A percentile compares a stretch with the other conserved stretches of the same genome.
Conservation (phyloP, 2,797 vertebrate species). For the Urocyon cinereoargenteus region DNA sequence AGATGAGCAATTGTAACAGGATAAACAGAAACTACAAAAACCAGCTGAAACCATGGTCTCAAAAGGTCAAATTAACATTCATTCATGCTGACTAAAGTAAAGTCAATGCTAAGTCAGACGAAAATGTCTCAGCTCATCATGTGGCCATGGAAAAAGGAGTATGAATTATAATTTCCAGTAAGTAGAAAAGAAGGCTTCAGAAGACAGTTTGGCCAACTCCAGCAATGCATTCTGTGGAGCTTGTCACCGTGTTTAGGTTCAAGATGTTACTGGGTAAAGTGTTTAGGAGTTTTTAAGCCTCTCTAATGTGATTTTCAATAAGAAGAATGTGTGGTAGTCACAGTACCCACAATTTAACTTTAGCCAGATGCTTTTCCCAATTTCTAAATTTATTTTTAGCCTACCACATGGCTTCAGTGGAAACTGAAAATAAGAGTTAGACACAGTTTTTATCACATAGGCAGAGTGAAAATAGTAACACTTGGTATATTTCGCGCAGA, state of each 20-base stretch:
- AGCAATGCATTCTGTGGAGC: background rate
- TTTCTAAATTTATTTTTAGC: slow-evolving; percentile 76
- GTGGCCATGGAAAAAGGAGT: background rate
- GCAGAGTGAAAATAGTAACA: slow-evolving; percentile 79
- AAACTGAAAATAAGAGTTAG: slow-evolving; percentile 74
- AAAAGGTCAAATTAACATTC: slow-evolving; percentile 38
- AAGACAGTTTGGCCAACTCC: background rate
- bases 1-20: slow-evolving; percentile 14
- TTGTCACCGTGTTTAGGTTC: background rate
- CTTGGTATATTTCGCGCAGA: slow-evolving; percentile 62
- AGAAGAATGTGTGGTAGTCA: slow-evolving; percentile 72
- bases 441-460: slow-evolving; percentile 75
- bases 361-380: slow-evolving; percentile 77
- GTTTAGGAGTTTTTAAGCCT: slow-evolving; percentile 35
- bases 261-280: slow-evolving; percentile 37
- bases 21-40: background rate
- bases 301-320: slow-evolving; percentile 73
- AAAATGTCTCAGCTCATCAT: slow-evolving; percentile 42
- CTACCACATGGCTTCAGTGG: slow-evolving; percentile 70
- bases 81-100: slow-evolving; percentile 29
- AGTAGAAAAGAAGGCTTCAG: background rate
- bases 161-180: background rate
- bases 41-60: background rate
- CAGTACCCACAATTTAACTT: slow-evolving; percentile 75
- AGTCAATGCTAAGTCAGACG: background rate